These are phyloP conservation scores for Nesometra sesokonis DNA, from an alignment of 35 echinoderm and acorn worm genomes.

Conservation along the genomic window DNA sequence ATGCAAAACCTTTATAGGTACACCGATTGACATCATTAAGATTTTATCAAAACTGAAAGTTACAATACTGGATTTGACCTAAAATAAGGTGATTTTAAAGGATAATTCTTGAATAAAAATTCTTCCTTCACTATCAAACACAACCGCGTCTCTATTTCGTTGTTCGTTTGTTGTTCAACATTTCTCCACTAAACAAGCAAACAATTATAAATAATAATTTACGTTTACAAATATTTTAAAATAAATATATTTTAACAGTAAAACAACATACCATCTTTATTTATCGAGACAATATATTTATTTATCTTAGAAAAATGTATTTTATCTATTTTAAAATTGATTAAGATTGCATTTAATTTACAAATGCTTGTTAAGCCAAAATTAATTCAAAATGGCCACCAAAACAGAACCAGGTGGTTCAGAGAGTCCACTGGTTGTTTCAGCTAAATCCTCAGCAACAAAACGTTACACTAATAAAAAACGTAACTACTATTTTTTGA, in stretches of 20 bases:
- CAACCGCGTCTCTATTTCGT: background rate
- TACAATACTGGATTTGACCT: background rate
- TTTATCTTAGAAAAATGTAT: too few relatives aligned
- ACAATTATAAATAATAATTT: too few relatives aligned
- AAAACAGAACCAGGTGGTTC: background rate
- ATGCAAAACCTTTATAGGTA: constrained; percentile 98
- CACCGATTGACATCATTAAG: constrained; percentile 86
- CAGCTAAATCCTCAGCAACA: background rate
- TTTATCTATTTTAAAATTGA: too few relatives aligned
- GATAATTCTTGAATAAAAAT: background rate
- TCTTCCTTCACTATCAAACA: background rate
- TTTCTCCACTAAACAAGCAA: too few relatives aligned
- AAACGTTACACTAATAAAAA: background rate
- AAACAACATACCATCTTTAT: too few relatives aligned
- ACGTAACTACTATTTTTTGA: background rate
- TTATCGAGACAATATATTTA: too few relatives aligned
- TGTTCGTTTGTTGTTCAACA: background rate
- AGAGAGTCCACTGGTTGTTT: background rate
- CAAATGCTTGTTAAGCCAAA: too few relatives aligned
- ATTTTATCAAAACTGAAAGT: background rate
- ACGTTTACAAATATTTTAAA: too few relatives aligned
- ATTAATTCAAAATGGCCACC: background rate
- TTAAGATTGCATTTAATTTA: too few relatives aligned
- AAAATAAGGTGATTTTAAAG: background rate
- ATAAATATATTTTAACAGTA: too few relatives aligned